These are phyloP conservation scores for Harpegnathos saltator DNA, from an alignment of 1,140 invertebrate genomes.

Conservation along the genomic window DNA sequence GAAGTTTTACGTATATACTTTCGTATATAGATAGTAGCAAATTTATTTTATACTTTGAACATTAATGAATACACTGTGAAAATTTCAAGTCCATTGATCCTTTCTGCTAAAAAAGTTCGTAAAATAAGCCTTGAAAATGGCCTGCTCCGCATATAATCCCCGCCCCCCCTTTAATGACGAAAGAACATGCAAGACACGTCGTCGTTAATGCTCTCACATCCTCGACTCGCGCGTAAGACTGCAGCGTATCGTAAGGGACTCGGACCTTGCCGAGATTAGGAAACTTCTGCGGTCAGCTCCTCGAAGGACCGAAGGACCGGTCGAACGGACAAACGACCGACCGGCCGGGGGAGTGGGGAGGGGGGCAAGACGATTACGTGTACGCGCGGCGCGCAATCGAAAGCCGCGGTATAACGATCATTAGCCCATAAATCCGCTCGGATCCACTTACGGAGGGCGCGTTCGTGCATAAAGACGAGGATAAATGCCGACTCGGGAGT, in stretches of 20 bases:
- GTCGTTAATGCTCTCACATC: background rate
- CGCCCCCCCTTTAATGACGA: too few species aligned
- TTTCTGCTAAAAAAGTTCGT: too few species aligned
- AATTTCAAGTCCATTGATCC: too few species aligned
- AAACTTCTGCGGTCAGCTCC: constrained; percentile 20
- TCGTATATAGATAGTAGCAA: too few species aligned
- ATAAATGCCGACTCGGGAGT: constrained; percentile 54
- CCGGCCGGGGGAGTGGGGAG: background rate
- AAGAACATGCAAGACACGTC: background rate
- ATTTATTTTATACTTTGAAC: too few species aligned
- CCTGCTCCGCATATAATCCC: too few species aligned
- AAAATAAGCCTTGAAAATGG: too few species aligned
- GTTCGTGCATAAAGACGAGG: constrained; percentile 56
- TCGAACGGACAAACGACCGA: constrained; percentile 21
- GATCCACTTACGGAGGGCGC: constrained; percentile 47
- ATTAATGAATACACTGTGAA: too few species aligned
- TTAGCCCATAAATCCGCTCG: constrained; percentile 57
- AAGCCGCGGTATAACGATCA: constrained; percentile 50
- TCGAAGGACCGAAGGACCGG: background rate
- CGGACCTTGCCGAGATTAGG: constrained; percentile 40
- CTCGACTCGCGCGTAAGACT: constrained; percentile 8
- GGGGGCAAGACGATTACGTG: constrained; percentile 40
- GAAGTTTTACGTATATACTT: too few species aligned
- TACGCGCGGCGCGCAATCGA: constrained; percentile 54
- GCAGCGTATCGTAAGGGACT: background rate